Conservation (phyloP, 1,140 invertebrate species). For the Eubasilissa regina region DNA sequence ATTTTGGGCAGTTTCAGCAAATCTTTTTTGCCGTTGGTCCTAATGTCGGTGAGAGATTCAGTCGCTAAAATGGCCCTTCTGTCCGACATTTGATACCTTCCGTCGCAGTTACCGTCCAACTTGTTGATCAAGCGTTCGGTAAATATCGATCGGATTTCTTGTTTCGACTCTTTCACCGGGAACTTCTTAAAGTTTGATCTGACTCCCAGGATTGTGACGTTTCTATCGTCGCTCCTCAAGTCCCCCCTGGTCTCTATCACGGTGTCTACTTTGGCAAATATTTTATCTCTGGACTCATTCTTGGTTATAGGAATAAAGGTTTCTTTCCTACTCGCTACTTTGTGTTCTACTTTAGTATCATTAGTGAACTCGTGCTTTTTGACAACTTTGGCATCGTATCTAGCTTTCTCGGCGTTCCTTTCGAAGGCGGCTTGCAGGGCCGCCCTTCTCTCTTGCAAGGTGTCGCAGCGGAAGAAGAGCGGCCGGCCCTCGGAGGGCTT, state of each 20-base stretch:
- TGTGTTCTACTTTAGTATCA: conserved; percentile 21
- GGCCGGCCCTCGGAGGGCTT: conserved; percentile 66
- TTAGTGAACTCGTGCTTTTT: conserved; percentile 30
- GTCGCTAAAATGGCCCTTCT: conserved; percentile 27
- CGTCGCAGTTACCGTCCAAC: conserved; percentile 20
- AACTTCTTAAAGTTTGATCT: conserved; percentile 38
- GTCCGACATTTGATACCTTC: conserved; percentile 21
- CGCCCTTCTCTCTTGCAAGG: conserved; percentile 54
- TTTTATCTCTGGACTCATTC: conserved; percentile 38
- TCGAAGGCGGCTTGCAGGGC: conserved; percentile 58
- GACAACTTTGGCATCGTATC: conserved; percentile 42
- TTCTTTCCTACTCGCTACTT: conserved; percentile 20
- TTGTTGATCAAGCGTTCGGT: conserved; percentile 37
- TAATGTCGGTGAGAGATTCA: conserved; percentile 47
- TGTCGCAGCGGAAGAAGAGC: conserved; percentile 52
- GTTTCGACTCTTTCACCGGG: conserved; percentile 6
- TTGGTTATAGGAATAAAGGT: conserved; percentile 24
- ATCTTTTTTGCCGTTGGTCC: conserved; percentile 11
- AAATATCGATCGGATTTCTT: conserved; percentile 38
- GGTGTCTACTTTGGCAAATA: conserved; percentile 52
- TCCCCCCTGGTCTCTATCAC: conserved; percentile 51
- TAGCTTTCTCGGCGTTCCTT: conserved; percentile 50
- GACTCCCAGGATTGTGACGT: conserved; percentile 1
- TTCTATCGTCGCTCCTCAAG: conserved; percentile 48
- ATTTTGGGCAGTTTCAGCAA: conserved; percentile 28